Conservation (phyloP, 2,797 vertebrate genomes). For the Psittacula derbiana region DNA sequence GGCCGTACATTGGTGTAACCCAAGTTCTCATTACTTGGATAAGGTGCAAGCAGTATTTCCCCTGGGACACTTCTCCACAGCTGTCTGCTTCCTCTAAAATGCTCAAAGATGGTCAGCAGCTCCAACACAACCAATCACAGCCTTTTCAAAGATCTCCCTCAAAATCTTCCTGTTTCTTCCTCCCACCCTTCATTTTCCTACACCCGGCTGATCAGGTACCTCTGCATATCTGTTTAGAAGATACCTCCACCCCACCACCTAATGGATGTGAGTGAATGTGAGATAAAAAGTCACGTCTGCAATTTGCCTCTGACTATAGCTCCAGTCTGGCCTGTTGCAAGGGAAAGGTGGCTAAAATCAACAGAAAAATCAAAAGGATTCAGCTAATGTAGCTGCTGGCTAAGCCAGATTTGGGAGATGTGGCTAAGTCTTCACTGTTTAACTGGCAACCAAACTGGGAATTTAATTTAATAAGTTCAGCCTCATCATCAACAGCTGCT, state of each 20-base stretch:
- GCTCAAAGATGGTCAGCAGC: neutral
- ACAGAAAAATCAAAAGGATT: neutral
- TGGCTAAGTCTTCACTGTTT: neutral
- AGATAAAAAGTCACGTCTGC: neutral
- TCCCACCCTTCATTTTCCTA: neutral
- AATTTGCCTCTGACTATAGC: neutral
- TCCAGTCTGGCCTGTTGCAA: neutral
- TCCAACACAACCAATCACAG: neutral
- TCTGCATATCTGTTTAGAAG: neutral
- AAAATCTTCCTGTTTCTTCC: neutral
- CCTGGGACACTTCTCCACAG: neutral
- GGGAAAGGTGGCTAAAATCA: neutral
- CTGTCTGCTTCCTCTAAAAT: neutral
- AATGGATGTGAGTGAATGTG: accelerated
- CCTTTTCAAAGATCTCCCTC: neutral
- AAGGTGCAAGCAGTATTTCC: neutral
- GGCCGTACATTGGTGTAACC: neutral
- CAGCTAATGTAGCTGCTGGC: neutral
- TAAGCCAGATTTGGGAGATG: neutral
- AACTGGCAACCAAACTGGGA: neutral
- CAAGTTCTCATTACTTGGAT: neutral
- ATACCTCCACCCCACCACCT: neutral
- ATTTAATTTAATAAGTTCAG: neutral
- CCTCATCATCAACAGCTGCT: neutral
- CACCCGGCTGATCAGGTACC: neutral